Conservation (phyloP, 2,113 vertebrate genomes). For the Elanus axillaris region DNA sequence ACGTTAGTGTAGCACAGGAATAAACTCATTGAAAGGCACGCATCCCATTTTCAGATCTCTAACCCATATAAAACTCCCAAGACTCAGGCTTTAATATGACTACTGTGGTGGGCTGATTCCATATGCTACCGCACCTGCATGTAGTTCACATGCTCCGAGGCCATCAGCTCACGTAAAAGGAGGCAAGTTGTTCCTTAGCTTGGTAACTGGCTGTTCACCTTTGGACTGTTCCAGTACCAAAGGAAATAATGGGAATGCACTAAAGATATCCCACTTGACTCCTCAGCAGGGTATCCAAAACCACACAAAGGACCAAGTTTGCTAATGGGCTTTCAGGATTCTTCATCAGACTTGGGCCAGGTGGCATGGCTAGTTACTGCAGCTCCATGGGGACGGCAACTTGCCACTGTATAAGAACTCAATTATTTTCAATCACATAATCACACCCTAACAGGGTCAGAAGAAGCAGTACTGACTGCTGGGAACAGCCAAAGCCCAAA, state of each 20-base stretch:
- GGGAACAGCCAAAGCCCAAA: not conserved
- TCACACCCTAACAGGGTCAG: not conserved
- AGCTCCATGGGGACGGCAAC: not conserved
- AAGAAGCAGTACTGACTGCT: not conserved
- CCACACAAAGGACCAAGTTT: not conserved
- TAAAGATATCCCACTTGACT: not conserved
- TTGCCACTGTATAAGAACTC: not conserved
- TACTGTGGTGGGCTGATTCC: not conserved
- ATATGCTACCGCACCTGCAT: not conserved
- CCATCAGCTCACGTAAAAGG: not conserved
- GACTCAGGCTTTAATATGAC: not conserved
- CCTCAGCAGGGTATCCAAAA: not conserved
- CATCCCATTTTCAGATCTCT: not conserved
- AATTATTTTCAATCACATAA: not conserved
- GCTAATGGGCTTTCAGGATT: not conserved
- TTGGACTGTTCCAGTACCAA: not conserved
- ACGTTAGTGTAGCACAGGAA: not conserved
- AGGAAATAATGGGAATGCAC: fast-evolving
- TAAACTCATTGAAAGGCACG: not conserved
- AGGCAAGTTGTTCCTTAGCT: not conserved
- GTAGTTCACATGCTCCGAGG: not conserved
- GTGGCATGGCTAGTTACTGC: not conserved
- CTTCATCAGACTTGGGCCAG: not conserved
- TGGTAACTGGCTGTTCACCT: not conserved
- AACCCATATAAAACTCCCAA: not conserved